phyloP scores from a whole-genome alignment of 2,888 invertebrate genomes.

The Papilio protenor region DNA sequence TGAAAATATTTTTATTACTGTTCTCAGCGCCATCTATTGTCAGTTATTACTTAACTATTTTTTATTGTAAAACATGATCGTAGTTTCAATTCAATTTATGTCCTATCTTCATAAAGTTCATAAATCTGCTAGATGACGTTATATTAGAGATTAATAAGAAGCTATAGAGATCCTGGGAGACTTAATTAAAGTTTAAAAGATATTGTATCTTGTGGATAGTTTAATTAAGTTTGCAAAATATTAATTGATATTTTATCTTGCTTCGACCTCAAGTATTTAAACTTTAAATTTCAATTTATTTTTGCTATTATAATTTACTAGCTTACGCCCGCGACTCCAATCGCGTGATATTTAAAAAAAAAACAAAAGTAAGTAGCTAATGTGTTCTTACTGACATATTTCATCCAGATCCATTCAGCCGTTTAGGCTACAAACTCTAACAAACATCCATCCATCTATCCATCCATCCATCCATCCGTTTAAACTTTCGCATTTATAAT shows the following conservation, averaged over 20 bases:
- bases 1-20: no score
- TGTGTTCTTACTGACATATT: no score
- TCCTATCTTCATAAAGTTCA: neutral
- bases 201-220: neutral
- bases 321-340: no score
- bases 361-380: no score
- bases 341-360: no score
- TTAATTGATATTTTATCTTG: neutral
- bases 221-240: neutral
- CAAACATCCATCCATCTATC: no score
- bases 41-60: neutral
- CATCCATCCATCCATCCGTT: no score
- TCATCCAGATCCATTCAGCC: no score
- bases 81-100: neutral
- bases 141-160: neutral
- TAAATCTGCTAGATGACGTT: neutral
- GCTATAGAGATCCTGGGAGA: neutral
- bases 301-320: neutral
- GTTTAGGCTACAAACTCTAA: no score
- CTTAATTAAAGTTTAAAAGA: slow-evolving; percentile 11
- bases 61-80: neutral
- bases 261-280: neutral
- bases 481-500: no score
- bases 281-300: neutral
- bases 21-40: neutral